phyloP scores from a whole-genome alignment of 1,140 invertebrate species.

The Adoxophyes honmai region DNA sequence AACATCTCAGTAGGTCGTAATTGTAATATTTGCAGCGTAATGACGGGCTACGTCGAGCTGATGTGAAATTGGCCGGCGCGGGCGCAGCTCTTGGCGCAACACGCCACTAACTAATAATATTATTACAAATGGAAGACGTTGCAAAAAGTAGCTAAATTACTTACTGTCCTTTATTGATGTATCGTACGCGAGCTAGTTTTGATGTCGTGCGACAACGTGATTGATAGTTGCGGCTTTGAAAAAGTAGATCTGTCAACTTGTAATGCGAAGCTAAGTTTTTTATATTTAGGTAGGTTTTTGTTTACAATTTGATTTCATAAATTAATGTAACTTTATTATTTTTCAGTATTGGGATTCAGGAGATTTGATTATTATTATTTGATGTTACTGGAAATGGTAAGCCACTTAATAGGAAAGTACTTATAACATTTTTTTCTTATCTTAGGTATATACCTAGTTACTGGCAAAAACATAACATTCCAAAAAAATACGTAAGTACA shows the following conservation, averaged over 20 bases:
- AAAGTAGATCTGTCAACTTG: background rate
- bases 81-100: background rate
- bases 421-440: too few relatives aligned
- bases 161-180: constrained; percentile 6
- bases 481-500: too few relatives aligned
- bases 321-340: too few relatives aligned
- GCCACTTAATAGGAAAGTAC: too few relatives aligned
- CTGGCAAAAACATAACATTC: too few relatives aligned
- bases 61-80: constrained; percentile 31
- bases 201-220: background rate
- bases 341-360: too few relatives aligned
- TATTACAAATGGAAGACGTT: constrained; percentile 16
- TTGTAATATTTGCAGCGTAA: constrained; percentile 16
- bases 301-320: too few relatives aligned
- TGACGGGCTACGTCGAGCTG: constrained; percentile 14
- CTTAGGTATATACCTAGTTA: too few relatives aligned
- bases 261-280: too few relatives aligned
- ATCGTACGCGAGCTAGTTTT: constrained; percentile 4
- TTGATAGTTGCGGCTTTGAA: constrained; percentile 7
- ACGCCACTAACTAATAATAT: constrained; percentile 15
- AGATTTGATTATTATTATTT: too few relatives aligned
- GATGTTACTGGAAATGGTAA: too few relatives aligned
- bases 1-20: constrained; percentile 15
- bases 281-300: too few relatives aligned
- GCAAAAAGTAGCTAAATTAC: constrained; percentile 10